A percentile compares a stretch with the other conserved stretches of the same genome.
Evolutionary conservation across 2,888 invertebrate genomes (phyloP).

Genomic region (Sabatieria punctata): DNA sequence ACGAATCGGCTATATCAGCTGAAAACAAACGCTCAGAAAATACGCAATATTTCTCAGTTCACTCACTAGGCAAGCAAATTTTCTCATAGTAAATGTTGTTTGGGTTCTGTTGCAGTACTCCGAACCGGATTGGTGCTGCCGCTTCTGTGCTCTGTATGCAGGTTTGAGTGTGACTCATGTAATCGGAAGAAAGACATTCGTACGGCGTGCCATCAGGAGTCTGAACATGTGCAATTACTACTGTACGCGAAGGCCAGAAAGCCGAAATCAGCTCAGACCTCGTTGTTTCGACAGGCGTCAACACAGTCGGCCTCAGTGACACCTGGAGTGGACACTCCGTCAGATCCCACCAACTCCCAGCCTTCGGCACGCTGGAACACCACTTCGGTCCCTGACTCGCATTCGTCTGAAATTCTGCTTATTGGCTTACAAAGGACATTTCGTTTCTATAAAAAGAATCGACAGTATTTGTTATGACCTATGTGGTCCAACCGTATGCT

Average conservation of each 20-base stretch:
- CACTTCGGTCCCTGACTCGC: background rate
- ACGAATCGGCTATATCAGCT: background rate
- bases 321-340: background rate
- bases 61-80: slow-evolving; percentile 3
- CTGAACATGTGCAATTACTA: no score
- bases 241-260: background rate
- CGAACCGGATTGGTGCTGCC: slow-evolving; percentile 1
- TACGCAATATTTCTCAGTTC: background rate
- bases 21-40: background rate
- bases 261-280: background rate
- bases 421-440: background rate
- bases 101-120: slow-evolving; percentile 3
- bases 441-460: no score
- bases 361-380: slow-evolving; percentile 8
- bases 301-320: slow-evolving; percentile 8
- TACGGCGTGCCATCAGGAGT: slow-evolving; percentile 3
- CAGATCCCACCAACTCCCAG: slow-evolving; percentile 7
- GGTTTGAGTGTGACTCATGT: background rate
- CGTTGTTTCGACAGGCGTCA: slow-evolving; percentile 1
- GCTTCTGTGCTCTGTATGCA: slow-evolving; percentile 7
- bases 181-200: slow-evolving; percentile 4
- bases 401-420: background rate
- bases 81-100: slow-evolving; percentile 7
- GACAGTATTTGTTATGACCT: no score
- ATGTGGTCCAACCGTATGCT: no score